These are phyloP conservation scores for Nomada ruficornis DNA, from an alignment of 2,888 invertebrate species.

Conservation along the genomic window DNA sequence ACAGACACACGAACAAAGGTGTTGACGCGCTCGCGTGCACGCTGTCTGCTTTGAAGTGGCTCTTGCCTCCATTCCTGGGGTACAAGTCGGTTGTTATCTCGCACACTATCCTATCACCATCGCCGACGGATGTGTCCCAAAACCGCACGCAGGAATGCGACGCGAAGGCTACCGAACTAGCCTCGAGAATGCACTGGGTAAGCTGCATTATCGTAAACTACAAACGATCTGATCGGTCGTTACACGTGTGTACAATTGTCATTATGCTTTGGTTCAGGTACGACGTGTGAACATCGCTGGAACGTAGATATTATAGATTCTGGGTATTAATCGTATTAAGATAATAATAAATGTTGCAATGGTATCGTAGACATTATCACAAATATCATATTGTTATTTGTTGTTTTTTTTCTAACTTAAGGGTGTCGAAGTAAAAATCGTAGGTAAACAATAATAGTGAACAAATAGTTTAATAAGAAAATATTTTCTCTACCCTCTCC, in stretches of 20 bases:
- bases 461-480: background rate
- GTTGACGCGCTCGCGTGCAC: conserved; percentile 15
- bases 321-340: too few species aligned
- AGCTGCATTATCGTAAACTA: conserved; percentile 28
- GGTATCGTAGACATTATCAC: too few species aligned
- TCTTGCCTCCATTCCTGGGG: conserved; percentile 47
- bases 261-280: background rate
- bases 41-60: conserved; percentile 58
- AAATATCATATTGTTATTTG: too few species aligned
- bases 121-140: conserved; percentile 25
- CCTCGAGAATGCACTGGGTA: conserved; percentile 11
- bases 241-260: background rate
- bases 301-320: too few species aligned
- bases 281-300: background rate
- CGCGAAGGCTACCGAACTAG: conserved; percentile 10
- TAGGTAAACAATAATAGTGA: too few species aligned
- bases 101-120: conserved; percentile 24
- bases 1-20: conserved; percentile 5
- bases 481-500: background rate
- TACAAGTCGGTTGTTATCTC: conserved; percentile 52
- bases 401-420: too few species aligned
- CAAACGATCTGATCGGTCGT: conserved; percentile 10
- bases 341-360: too few species aligned
- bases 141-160: conserved; percentile 48
- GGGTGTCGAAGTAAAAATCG: too few species aligned